Base-by-base conservation (phyloP, 2,113 vertebrate genomes). In the Thalassoma bifasciatum region DNA sequence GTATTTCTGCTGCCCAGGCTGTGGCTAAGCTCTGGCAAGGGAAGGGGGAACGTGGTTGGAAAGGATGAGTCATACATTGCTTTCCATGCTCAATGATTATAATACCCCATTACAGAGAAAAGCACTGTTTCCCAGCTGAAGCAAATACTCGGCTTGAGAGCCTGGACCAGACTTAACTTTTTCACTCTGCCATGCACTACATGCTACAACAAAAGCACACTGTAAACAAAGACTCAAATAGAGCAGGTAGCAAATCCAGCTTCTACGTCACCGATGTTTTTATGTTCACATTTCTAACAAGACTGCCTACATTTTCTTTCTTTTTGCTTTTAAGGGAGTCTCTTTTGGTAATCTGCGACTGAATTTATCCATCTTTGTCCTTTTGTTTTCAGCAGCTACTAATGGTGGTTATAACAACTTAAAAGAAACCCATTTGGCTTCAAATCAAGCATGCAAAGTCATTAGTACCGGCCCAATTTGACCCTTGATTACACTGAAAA, bases 51-150 rank as follows among this genome's bases (percentile, higher is more conserved):
- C 77, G 75, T 74, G 88, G 76, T 90, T 88, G 92, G 91, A 93
- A 93, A 92, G 85, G 82, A 91, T 93, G 92, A 93, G 72, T 93
- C 90, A 93, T 81, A 61, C 91, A 84, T 80, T 85, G 85, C 89
- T 90, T 91, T 92, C 91, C 89, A 89, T 90, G 89, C 87, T 90
- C 83, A 81, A 85, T 90, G 84, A 89, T 89, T 91, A 92, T 88
- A 91, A 90, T 89, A 89, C 76, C 87, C 85, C 75, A 82, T 91
- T 90, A 92, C 90, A 88, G 77, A 86, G 87, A 86, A 90, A 85
- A 87, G 86, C 57, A 83, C 88, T 90, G 90, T 90, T 91, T 86
- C 75, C 74, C 86, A 82, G 78, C 66, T 81, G 37, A 84, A 87
- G 54, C 64, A 73, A 89, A 85, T 54, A 44, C 76, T 79, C 13